These are phyloP conservation scores for Schlechtendalia chinensis DNA, from an alignment of 1,140 invertebrate species.

Conservation along the genomic window DNA sequence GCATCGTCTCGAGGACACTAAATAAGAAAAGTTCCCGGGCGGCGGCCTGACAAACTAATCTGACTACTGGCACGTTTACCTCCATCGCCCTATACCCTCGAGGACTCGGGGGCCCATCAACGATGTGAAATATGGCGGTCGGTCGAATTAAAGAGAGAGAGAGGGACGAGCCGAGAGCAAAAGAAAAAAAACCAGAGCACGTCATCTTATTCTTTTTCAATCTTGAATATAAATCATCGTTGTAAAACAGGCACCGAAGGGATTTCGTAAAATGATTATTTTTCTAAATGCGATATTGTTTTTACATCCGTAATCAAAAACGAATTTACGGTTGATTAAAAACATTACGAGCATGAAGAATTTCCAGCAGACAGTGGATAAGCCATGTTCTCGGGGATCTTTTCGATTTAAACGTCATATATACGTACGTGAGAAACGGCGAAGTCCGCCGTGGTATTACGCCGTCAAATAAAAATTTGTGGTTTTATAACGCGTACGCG, in stretches of 20 bases:
- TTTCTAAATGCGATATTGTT: slow-evolving; percentile 22
- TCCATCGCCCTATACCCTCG: slow-evolving; percentile 15
- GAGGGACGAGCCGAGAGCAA: not conserved
- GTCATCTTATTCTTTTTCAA: slow-evolving; percentile 40
- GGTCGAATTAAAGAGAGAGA: slow-evolving; percentile 36
- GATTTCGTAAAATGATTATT: slow-evolving; percentile 40
- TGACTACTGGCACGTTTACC: slow-evolving; percentile 40
- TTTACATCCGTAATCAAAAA: slow-evolving; percentile 22
- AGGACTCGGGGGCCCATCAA: slow-evolving; percentile 34
- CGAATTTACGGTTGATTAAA: slow-evolving; percentile 35
- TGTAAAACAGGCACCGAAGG: slow-evolving; percentile 28
- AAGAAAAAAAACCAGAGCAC: slow-evolving; percentile 36
- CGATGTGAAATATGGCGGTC: slow-evolving; percentile 40
- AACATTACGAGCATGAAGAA: slow-evolving; percentile 8
- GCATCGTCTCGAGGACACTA: slow-evolving; percentile 41
- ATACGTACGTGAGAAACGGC: not conserved
- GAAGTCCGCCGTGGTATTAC: not conserved
- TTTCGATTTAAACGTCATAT: not conserved
- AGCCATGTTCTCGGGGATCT: not conserved
- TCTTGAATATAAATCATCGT: slow-evolving; percentile 34
- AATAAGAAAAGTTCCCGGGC: slow-evolving; percentile 43
- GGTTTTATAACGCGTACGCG: slow-evolving; percentile 6
- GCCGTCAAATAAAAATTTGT: slow-evolving; percentile 15
- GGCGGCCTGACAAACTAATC: slow-evolving; percentile 39
- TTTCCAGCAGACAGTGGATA: slow-evolving; percentile 9